Percentiles rank a stretch among this genome's conserved stretches.
phyloP scores from a whole-genome alignment of 2,797 vertebrate genomes.

The Eidolon dupreanum region DNA sequence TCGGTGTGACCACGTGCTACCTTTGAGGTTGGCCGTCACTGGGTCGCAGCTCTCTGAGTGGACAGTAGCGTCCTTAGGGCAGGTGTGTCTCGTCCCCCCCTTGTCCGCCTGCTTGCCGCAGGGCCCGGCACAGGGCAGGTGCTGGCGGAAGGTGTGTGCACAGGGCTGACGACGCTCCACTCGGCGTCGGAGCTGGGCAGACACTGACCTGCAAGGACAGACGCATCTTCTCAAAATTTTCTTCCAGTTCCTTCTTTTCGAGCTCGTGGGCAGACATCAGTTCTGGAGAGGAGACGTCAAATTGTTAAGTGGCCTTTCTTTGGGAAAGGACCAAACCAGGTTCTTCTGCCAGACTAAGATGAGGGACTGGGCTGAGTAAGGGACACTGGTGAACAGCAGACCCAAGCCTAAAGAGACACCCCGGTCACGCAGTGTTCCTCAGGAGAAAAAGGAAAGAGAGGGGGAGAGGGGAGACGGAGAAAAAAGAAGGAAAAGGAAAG shows the following conservation, averaged over 20 bases:
- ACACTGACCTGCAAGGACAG: slow-evolving; percentile 93
- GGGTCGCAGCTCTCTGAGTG: neutral
- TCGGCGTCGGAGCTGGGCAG: neutral
- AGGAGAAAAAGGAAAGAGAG: neutral
- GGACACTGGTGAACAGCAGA: accelerated
- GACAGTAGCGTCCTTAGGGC: neutral
- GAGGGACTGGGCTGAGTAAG: neutral
- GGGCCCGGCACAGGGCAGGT: neutral
- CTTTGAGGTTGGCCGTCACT: neutral
- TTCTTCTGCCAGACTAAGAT: neutral
- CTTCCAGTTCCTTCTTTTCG: slow-evolving; percentile 94
- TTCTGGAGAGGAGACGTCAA: slow-evolving; percentile 85
- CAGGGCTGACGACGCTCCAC: neutral
- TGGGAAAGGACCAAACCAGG: neutral
- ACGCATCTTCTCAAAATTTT: slow-evolving; percentile 94
- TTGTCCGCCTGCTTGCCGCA: neutral
- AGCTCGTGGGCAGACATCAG: slow-evolving; percentile 92
- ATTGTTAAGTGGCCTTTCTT: neutral
- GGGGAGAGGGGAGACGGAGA: neutral
- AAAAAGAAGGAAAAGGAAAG: neutral
- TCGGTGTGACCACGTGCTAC: no score
- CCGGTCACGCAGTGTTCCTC: neutral
- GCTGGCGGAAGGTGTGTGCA: neutral
- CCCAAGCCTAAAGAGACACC: neutral
- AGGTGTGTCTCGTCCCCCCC: neutral